phyloP scores from a whole-genome alignment of 2,888 invertebrate genomes.

The Cryptocephalus moraei region DNA sequence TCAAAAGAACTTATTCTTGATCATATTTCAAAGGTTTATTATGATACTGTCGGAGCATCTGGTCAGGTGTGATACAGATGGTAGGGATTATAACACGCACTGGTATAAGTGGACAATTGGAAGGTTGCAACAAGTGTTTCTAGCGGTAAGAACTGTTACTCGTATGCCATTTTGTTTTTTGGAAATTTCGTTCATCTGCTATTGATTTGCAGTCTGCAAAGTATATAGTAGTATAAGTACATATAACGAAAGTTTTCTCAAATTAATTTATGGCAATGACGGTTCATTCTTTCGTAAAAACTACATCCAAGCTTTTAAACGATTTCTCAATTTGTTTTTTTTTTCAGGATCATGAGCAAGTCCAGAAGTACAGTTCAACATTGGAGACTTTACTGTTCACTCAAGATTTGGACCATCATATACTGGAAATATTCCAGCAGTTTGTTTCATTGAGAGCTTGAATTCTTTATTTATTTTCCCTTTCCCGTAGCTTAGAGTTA shows the following conservation, averaged over 20 bases:
- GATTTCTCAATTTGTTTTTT: constrained; percentile 29
- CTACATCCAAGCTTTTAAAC: constrained; percentile 13
- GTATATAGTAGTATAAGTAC: too few relatives aligned
- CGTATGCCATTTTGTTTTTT: too few relatives aligned
- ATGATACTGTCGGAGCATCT: constrained; percentile 96
- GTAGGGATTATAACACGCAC: constrained; percentile 82
- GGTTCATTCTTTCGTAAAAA: too few relatives aligned
- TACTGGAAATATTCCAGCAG: constrained; percentile 94
- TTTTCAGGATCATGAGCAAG: constrained; percentile 92
- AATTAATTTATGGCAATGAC: too few relatives aligned
- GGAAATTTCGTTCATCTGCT: too few relatives aligned
- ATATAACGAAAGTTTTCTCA: not conserved
- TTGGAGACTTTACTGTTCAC: constrained; percentile 93
- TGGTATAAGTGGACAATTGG: constrained; percentile 97
- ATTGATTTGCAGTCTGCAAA: too few relatives aligned
- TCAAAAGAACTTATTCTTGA: constrained; percentile 92
- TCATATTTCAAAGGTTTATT: constrained; percentile 96
- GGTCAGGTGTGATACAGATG: constrained; percentile 87
- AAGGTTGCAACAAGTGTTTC: constrained; percentile 87
- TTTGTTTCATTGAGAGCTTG: constrained; percentile 83
- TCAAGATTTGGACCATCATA: constrained; percentile 90
- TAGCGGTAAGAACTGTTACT: constrained; percentile 54
- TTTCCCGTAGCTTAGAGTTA: too few relatives aligned
- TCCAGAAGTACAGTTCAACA: constrained; percentile 92
- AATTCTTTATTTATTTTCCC: constrained; percentile 13